These are phyloP conservation scores for Vireo altiloquus DNA, from an alignment of 2,113 vertebrate genomes.

Conservation along the genomic window DNA sequence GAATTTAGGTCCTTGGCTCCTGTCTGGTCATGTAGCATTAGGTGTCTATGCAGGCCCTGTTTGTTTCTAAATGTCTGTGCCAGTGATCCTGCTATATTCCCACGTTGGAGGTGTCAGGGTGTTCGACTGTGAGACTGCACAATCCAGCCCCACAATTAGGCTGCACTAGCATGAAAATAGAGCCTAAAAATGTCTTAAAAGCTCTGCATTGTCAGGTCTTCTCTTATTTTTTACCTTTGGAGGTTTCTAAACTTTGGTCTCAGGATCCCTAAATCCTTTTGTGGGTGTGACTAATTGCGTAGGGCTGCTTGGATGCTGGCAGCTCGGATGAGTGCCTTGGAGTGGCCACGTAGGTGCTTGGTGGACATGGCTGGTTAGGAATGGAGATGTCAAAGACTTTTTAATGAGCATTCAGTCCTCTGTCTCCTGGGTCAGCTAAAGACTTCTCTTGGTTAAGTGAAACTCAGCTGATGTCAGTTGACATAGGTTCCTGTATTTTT, in stretches of 20 bases:
- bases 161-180: neutral
- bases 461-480: neutral
- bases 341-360: neutral
- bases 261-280: neutral
- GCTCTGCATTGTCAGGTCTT: neutral
- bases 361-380: neutral
- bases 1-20: neutral
- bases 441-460: neutral
- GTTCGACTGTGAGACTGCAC: neutral
- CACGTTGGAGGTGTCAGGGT: neutral
- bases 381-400: neutral
- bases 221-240: neutral
- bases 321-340: neutral
- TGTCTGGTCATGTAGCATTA: neutral
- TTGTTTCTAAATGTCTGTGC: neutral
- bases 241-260: neutral
- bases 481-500: neutral
- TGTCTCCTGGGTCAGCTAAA: neutral
- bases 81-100: neutral
- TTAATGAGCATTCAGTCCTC: neutral
- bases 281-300: neutral
- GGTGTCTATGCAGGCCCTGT: neutral
- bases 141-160: neutral
- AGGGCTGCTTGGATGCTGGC: neutral
- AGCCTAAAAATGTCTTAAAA: neutral